Conservation (phyloP, 2,888 invertebrate genomes). For the Thymelicus lineola region DNA sequence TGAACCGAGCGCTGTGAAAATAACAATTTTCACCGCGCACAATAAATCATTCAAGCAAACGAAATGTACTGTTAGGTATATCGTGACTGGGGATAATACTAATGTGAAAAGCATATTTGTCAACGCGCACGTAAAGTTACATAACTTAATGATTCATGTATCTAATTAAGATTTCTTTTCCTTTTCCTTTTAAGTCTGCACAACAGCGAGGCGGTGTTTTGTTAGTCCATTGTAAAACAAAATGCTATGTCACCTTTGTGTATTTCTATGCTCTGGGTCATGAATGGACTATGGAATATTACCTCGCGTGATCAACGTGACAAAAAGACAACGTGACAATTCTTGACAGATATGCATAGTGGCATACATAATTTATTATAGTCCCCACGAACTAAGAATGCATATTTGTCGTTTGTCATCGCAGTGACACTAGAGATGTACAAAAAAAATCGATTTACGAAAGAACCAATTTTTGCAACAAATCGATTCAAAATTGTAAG, state of each 20-base stretch:
- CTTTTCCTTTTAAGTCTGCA: constrained; percentile 18
- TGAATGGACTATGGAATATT: constrained; percentile 23
- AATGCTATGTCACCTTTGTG: constrained; percentile 3
- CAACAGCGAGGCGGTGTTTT: constrained; percentile 12
- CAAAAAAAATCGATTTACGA: too few species aligned
- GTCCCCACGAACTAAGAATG: too few species aligned
- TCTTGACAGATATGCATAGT: constrained; percentile 4
- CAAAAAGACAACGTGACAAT: constrained; percentile 40
- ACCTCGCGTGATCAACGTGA: constrained; percentile 41
- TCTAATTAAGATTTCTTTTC: constrained; percentile 34
- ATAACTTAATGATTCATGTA: constrained; percentile 33
- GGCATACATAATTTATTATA: background rate
- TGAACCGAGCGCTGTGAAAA: background rate
- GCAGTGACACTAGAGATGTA: too few species aligned
- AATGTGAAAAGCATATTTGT: constrained; percentile 38
- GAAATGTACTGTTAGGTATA: constrained; percentile 10
- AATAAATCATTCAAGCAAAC: constrained; percentile 27
- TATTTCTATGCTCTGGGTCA: background rate
- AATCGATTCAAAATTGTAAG: too few species aligned
- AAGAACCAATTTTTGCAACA: too few species aligned
- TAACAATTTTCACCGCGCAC: constrained; percentile 2
- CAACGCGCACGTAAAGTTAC: constrained; percentile 21
- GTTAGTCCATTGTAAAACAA: constrained; percentile 25
- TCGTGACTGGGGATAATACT: constrained; percentile 27
- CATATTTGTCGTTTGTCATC: too few species aligned